Percentiles rank a stretch among this genome's conserved stretches.
Conservation (phyloP, 2,113 vertebrate species). For the Xyrauchen texanus region DNA sequence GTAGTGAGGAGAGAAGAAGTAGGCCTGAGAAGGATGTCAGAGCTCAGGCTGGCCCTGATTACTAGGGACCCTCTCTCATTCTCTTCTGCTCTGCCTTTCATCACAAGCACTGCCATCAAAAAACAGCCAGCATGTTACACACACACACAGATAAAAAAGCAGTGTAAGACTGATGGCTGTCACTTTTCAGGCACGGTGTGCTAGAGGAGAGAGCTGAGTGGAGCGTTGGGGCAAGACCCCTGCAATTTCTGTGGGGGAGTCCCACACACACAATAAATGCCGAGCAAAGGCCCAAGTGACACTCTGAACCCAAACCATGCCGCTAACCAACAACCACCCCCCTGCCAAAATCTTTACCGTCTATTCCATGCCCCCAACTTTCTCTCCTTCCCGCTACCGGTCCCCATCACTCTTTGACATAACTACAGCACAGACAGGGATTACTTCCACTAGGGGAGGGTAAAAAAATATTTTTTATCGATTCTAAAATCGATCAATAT, state of each 20-base stretch:
- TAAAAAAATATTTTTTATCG: too few relatives aligned
- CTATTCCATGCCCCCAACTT: constrained; percentile 55
- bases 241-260: constrained; percentile 6
- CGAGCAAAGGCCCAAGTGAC: constrained; percentile 71
- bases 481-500: too few relatives aligned
- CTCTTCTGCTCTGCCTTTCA: constrained; percentile 90
- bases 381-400: constrained; percentile 19
- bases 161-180: constrained; percentile 81
- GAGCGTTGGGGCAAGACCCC: constrained; percentile 60
- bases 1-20: constrained; percentile 79
- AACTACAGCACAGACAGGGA: constrained; percentile 62
- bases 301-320: constrained; percentile 69
- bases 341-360: constrained; percentile 50
- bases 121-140: constrained; percentile 71
- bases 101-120: constrained; percentile 81
- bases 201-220: constrained; percentile 59
- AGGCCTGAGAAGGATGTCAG: constrained; percentile 96
- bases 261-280: constrained; percentile 67
- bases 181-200: constrained; percentile 70
- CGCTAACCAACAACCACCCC: constrained; percentile 35
- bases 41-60: constrained; percentile 87
- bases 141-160: constrained; percentile 47
- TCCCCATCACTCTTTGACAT: constrained; percentile 51
- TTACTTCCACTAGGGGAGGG: constrained; percentile 30
- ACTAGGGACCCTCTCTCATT: constrained; percentile 79